Percentiles rank a stretch among this genome's conserved stretches.
Evolutionary conservation across 2,113 vertebrate species (phyloP).

Genomic region (Candoia aspera): DNA sequence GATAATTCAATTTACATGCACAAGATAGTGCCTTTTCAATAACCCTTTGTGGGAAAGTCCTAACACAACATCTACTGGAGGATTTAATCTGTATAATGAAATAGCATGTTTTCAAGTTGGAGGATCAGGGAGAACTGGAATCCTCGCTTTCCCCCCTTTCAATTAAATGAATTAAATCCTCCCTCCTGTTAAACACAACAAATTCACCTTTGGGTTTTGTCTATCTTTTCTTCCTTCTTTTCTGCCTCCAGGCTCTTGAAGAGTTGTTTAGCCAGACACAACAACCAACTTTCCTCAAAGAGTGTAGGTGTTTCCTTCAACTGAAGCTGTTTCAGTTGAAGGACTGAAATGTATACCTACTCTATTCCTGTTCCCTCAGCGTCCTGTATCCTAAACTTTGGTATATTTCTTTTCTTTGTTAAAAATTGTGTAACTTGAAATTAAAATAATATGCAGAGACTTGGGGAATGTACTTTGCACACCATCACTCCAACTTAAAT

Average conservation of each 20-base stretch:
- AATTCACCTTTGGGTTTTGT: conserved; percentile 65
- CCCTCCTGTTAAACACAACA: conserved; percentile 61
- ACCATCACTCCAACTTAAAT: neutral
- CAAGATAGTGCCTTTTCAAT: conserved; percentile 16
- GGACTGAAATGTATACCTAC: neutral
- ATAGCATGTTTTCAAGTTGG: neutral
- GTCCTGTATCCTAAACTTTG: conserved; percentile 32
- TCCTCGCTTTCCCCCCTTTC: conserved; percentile 29
- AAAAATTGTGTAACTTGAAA: conserved; percentile 56
- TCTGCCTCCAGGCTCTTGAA: conserved; percentile 63
- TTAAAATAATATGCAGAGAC: conserved; percentile 50
- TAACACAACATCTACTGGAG: neutral
- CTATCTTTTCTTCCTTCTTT: conserved; percentile 59
- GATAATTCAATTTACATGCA: conserved; percentile 17
- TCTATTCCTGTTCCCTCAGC: conserved; percentile 46
- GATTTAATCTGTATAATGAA: neutral
- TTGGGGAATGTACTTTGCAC: conserved; percentile 18
- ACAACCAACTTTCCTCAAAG: conserved; percentile 67
- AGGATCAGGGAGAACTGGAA: conserved; percentile 14
- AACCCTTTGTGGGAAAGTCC: conserved; percentile 9
- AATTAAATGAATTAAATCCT: neutral
- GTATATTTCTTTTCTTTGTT: conserved; percentile 10
- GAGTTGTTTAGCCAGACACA: conserved; percentile 70
- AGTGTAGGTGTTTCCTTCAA: conserved; percentile 68
- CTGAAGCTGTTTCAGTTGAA: conserved; percentile 49